These are phyloP conservation scores for Clitarchus hookeri DNA, from an alignment of 2,888 invertebrate genomes.

Conservation along the genomic window DNA sequence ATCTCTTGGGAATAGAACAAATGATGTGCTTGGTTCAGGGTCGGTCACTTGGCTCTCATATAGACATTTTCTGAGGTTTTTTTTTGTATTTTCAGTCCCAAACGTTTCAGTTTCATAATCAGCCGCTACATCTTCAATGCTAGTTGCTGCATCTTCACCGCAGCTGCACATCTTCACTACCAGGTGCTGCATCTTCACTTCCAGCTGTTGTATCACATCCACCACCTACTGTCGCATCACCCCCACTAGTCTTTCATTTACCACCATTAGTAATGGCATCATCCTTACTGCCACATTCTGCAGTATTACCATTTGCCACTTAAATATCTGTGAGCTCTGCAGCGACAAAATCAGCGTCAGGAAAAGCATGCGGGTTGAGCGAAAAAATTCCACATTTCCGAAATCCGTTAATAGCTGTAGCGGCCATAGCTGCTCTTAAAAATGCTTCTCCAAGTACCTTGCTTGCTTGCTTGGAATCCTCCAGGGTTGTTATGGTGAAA, in stretches of 20 bases:
- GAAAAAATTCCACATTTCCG: slow-evolving; percentile 35
- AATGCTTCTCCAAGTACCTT: slow-evolving; percentile 47
- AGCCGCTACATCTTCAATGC: not conserved
- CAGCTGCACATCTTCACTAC: not conserved
- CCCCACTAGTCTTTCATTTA: not conserved
- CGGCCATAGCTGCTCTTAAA: slow-evolving; percentile 44
- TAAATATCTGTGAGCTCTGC: not conserved
- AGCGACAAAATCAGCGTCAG: not conserved
- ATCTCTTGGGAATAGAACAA: not conserved
- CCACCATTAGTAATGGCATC: not conserved
- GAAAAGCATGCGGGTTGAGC: not conserved
- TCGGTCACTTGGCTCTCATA: not conserved
- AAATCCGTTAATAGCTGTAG: slow-evolving; percentile 43
- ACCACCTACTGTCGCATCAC: not conserved
- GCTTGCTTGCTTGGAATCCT: slow-evolving; percentile 42
- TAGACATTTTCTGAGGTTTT: not conserved
- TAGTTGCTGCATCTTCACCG: not conserved
- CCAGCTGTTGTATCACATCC: not conserved
- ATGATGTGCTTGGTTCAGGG: not conserved
- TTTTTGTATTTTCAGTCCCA: not conserved
- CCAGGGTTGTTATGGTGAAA: slow-evolving; percentile 47
- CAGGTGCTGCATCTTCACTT: not conserved
- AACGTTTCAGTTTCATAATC: not conserved
- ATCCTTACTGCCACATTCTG: not conserved
- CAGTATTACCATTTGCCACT: not conserved